Evolutionary conservation across 2,113 vertebrate species (phyloP).

Genomic region (Panthera uncia): DNA sequence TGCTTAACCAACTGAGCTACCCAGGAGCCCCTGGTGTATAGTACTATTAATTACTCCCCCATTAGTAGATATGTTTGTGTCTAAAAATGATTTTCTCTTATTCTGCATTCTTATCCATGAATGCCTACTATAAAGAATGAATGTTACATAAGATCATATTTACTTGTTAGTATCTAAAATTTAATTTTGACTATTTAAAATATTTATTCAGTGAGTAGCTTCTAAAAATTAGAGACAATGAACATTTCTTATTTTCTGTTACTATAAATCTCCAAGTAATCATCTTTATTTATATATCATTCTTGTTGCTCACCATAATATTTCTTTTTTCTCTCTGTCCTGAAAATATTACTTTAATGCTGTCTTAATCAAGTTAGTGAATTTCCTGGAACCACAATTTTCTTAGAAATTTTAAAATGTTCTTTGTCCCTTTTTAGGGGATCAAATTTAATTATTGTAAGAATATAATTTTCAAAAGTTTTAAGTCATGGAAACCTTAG

Average conservation of each 20-base stretch:
- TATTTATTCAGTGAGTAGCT: neutral
- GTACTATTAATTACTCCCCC: neutral
- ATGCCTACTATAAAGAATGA: neutral
- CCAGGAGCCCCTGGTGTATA: neutral
- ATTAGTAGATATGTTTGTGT: neutral
- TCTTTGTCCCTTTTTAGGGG: neutral
- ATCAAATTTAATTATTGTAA: neutral
- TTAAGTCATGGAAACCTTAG: neutral
- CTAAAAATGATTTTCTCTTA: neutral
- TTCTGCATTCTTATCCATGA: neutral
- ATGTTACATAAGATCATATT: neutral
- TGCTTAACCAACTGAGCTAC: too few species aligned
- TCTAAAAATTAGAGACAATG: neutral
- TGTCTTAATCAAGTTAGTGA: neutral
- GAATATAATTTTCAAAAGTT: conserved; percentile 1
- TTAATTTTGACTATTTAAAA: conserved; percentile 32
- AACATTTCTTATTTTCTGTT: neutral
- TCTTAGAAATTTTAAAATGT: neutral
- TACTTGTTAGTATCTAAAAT: neutral
- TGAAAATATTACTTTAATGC: conserved; percentile 10
- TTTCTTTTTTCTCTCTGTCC: neutral
- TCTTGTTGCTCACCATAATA: neutral
- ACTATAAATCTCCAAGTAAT: neutral
- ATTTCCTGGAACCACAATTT: neutral
- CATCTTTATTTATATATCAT: conserved; percentile 8